These are phyloP conservation scores for Megaleporinus macrocephalus DNA, from an alignment of 2,113 vertebrate genomes.

Conservation along the genomic window DNA sequence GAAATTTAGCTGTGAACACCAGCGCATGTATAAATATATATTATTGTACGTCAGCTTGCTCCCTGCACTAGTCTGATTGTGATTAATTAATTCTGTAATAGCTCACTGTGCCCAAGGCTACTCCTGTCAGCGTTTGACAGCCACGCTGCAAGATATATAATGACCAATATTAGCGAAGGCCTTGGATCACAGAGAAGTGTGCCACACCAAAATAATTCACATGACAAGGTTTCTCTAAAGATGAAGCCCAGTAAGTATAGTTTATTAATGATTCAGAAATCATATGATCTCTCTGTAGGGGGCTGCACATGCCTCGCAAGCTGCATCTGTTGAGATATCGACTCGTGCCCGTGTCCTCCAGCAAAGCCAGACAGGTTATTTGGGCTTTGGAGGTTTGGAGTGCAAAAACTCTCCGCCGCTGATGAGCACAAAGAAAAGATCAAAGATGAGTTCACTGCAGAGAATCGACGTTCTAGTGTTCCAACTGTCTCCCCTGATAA, in stretches of 20 bases:
- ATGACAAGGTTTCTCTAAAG: slow-evolving; percentile 20
- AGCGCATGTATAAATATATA: not conserved
- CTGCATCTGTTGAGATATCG: not conserved
- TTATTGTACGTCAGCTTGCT: not conserved
- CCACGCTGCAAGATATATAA: slow-evolving; percentile 31
- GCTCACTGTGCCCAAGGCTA: slow-evolving; percentile 28
- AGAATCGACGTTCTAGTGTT: slow-evolving; percentile 11
- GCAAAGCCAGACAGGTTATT: not conserved
- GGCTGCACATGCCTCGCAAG: not conserved
- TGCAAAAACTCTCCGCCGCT: not conserved
- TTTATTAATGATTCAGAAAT: slow-evolving; percentile 32
- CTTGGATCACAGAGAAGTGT: slow-evolving; percentile 8
- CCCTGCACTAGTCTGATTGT: not conserved
- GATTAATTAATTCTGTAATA: slow-evolving; percentile 41
- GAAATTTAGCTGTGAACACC: not conserved
- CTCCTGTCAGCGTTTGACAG: slow-evolving; percentile 8
- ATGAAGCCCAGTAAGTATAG: not conserved
- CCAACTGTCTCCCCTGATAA: slow-evolving; percentile 4
- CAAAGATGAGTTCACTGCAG: slow-evolving; percentile 15
- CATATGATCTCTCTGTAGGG: slow-evolving; percentile 7
- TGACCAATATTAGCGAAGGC: slow-evolving; percentile 28
- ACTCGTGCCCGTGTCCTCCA: not conserved
- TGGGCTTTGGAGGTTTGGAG: not conserved
- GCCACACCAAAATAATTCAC: slow-evolving; percentile 27
- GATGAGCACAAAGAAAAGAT: slow-evolving; percentile 5